phyloP scores from a whole-genome alignment of 1,140 invertebrate species.

The Drosophila murphyi region DNA sequence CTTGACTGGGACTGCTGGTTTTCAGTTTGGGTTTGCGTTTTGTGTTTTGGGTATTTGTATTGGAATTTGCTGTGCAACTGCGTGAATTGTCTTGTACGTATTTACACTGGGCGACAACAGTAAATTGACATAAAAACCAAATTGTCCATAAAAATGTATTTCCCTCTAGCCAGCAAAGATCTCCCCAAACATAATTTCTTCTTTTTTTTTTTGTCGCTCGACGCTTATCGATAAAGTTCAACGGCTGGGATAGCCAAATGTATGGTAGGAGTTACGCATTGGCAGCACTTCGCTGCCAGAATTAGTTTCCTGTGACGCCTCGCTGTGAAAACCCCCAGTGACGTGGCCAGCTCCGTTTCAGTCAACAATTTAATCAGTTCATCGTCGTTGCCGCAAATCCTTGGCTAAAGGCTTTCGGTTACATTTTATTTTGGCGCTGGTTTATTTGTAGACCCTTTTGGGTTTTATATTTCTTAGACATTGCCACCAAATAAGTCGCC shows the following conservation, averaged over 20 bases:
- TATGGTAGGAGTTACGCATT: constrained; percentile 1
- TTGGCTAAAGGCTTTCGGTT: constrained; percentile 56
- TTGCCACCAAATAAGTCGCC: constrained; percentile 62
- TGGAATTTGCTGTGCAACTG: constrained; percentile 61
- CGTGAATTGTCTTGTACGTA: constrained; percentile 77
- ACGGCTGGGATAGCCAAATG: constrained; percentile 40
- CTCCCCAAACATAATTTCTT: constrained; percentile 47
- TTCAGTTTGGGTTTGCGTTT: background rate
- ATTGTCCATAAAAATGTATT: constrained; percentile 83
- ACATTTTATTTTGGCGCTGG: constrained; percentile 47
- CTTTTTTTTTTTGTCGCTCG: constrained; percentile 22
- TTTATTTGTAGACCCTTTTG: constrained; percentile 51
- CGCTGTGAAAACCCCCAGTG: constrained; percentile 25
- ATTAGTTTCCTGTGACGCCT: constrained; percentile 63
- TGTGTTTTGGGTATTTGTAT: constrained; percentile 26
- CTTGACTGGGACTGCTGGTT: constrained; percentile 18
- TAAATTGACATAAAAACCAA: constrained; percentile 83
- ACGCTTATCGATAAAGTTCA: constrained; percentile 82
- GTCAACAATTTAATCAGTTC: constrained; percentile 81
- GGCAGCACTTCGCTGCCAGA: constrained; percentile 63
- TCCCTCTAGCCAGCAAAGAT: constrained; percentile 74
- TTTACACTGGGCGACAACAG: constrained; percentile 79
- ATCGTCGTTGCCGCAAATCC: constrained; percentile 68
- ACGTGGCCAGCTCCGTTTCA: constrained; percentile 49
- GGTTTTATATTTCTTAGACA: constrained; percentile 44